Base-by-base conservation (phyloP, 1,140 invertebrate species). In the Holotrichia oblita region DNA sequence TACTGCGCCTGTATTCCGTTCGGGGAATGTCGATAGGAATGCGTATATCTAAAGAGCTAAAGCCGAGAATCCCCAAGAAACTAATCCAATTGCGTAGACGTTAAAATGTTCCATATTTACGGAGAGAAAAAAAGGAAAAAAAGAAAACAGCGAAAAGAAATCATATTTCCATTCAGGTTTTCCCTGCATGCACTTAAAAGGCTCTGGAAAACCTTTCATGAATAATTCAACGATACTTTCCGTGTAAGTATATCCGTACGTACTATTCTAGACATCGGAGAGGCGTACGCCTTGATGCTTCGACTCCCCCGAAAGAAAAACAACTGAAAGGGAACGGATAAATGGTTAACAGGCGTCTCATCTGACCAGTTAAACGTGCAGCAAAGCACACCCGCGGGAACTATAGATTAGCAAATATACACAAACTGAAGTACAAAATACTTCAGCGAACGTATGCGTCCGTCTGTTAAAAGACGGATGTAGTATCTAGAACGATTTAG, bases 281-380 rank as follows among this genome's bases (percentile, higher is more conserved):
- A 69, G 27, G 61, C 20, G 61, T 69, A 69, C 22, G 20, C 20
- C 17, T 34, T 17, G 61, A 8, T 27, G 61, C 27, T 69, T 20
- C 27, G 17, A 22, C 61, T 55, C 14, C 61, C 22, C 22, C 17
- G 22, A 34, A 69, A 69, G 27, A 34, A 69, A 69, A 69, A 69
- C 61, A 69, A 69, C 61, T 69, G 61, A 69, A 69, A 69, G 61
- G 73, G 73, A 74, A 74, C 34, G 73, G 41, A 74, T 74, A 44
- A 44, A 74, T 74, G 73, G 73, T 74, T 41, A 74, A 74, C 61
- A 74, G 73, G 40, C 73, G 73, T 74, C 73, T 74, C 73, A 74
- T 74, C 73, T 74, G 73, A 40, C 73, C 40, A 74, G 73, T 74
- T 74, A 74, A 74, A 74, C 73, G 73, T 74, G 73, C 34, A 74